These are phyloP conservation scores for Eurypyga helias DNA, from an alignment of 2,113 vertebrate genomes.

Conservation along the genomic window DNA sequence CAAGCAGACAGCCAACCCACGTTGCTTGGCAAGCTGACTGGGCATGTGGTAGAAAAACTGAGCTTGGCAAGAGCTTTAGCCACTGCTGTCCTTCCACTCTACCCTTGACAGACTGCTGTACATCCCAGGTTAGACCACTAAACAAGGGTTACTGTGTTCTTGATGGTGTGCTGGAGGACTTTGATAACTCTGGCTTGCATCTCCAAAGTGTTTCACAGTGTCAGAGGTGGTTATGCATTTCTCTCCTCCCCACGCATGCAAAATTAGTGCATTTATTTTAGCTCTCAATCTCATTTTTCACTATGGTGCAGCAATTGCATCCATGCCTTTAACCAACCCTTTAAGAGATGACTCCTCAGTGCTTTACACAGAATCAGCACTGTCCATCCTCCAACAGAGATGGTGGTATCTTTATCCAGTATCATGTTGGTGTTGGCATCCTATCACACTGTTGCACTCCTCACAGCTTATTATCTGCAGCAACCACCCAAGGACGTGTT, in stretches of 20 bases:
- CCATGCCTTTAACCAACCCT: neutral
- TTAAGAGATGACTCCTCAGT: neutral
- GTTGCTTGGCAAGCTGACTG: neutral
- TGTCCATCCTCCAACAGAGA: neutral
- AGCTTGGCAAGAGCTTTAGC: neutral
- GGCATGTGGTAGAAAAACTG: neutral
- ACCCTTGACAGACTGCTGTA: neutral
- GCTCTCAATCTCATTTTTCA: neutral
- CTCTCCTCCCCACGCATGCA: neutral
- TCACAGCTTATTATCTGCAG: neutral
- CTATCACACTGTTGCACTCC: accelerated
- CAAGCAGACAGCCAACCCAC: neutral
- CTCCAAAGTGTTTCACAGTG: neutral
- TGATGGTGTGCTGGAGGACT: neutral
- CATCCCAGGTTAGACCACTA: neutral
- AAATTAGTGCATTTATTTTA: neutral
- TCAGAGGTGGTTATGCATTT: neutral
- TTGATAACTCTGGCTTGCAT: neutral
- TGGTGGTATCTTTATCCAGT: neutral
- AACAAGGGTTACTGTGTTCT: neutral
- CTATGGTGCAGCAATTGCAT: neutral
- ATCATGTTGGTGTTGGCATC: neutral
- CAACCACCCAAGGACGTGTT: neutral
- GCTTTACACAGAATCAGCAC: neutral
- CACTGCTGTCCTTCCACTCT: neutral